Base-by-base conservation (phyloP, 2,113 vertebrate species). In the Strigops habroptila region DNA sequence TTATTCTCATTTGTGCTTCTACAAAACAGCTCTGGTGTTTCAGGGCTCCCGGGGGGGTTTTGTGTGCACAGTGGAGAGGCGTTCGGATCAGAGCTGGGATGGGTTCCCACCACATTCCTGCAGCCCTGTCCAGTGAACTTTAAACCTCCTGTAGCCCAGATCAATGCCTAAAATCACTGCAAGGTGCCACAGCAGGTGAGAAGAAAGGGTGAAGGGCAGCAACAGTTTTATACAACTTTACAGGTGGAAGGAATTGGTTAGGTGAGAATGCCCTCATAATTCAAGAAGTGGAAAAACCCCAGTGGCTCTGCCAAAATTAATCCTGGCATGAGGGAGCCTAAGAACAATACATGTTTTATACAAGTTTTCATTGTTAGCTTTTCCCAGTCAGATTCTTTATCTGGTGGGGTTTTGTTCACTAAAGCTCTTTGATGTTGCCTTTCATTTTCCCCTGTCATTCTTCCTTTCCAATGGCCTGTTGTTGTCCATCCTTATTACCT, bases 1-100 rank as follows among this genome's bases (percentile, higher is more conserved):
- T 97, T 95, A 69, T 93, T 90, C 59, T 62, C 14, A 2, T 93
- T 86, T 86, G 63, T 95, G 49, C 75, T 88, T 82, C 33, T 43
- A 64, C 55, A 70, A 62, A 91, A 25, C 43, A 84, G 55, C 67
- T 49, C 24, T 1, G 5, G 44, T 3, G 1, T 88, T 88, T 88
- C n/a, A 31, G 92, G 85, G 49, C 59, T 90, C 86, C 88, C 1
- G 5, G n/a, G 49, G 59, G 21, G 82, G 2, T 88, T 88, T 80
- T 87, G 84, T 90, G 68, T 9, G 5, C 44, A 3, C 24, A 37
- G 25, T 23, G 57, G 48, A 73, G 85, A 62, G 52, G 16, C 27
- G 44, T 77, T 30, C 3, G 5, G 90, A 24, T 5, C 6, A 1
- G 53, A n/a, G 33, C 69, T 57, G 64, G n/a, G 17, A 3, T 85